Evolutionary conservation across 2,888 invertebrate species (phyloP).

Genomic region (Abscondita cerata): DNA sequence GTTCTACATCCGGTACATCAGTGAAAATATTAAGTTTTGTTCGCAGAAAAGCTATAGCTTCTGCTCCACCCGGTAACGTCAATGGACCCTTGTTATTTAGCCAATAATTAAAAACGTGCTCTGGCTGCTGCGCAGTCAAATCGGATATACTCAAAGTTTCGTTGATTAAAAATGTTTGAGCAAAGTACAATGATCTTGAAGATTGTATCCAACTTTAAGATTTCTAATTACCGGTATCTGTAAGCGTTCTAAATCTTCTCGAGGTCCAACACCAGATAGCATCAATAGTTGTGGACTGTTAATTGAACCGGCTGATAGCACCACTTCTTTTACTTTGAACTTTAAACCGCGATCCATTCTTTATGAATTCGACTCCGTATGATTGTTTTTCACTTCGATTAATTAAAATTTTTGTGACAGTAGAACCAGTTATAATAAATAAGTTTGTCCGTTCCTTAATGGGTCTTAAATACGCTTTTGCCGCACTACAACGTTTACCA

Average conservation of each 20-base stretch:
- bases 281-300: conserved; percentile 87
- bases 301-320: conserved; percentile 81
- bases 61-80: conserved; percentile 80
- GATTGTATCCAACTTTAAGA: conserved; percentile 79
- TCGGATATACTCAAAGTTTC: conserved; percentile 72
- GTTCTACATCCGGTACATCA: conserved; percentile 78
- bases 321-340: conserved; percentile 74
- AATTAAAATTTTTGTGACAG: conserved; percentile 72
- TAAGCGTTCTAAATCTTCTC: conserved; percentile 64
- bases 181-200: conserved; percentile 82
- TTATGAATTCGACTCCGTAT: conserved; percentile 73
- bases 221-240: conserved; percentile 70
- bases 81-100: conserved; percentile 72
- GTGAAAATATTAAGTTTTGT: conserved; percentile 57
- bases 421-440: conserved; percentile 72
- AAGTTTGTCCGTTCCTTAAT: conserved; percentile 70
- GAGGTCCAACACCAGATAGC: conserved; percentile 83
- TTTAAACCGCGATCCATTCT: conserved; percentile 62
- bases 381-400: conserved; percentile 67
- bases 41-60: conserved; percentile 76
- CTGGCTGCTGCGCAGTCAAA: conserved; percentile 61
- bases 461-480: conserved; percentile 79
- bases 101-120: conserved; percentile 68
- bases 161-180: conserved; percentile 77
- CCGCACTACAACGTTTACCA: conserved; percentile 79